Evolutionary conservation across 2,113 vertebrate species (phyloP).

Genomic region (Nansenia antarctica): DNA sequence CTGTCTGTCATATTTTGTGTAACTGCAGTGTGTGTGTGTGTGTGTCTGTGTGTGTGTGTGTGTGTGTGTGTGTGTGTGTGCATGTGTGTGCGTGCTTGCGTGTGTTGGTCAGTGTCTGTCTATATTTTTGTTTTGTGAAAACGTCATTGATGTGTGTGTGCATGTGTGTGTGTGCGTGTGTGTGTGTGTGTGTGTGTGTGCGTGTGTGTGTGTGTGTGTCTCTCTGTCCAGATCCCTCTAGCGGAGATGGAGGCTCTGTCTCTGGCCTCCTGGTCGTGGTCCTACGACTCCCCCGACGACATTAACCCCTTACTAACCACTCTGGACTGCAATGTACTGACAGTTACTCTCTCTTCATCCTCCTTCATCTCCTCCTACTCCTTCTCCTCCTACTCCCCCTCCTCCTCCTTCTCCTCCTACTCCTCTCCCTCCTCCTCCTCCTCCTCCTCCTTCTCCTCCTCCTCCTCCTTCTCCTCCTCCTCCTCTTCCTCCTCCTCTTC

Average conservation of each 20-base stretch:
- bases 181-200: slow-evolving; percentile 20
- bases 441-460: background rate
- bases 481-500: slow-evolving; percentile 37
- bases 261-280: slow-evolving; percentile 98
- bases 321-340: slow-evolving; percentile 97
- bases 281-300: slow-evolving; percentile 96
- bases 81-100: background rate
- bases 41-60: background rate
- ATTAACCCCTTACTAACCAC: slow-evolving; percentile 94
- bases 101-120: background rate
- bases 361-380: slow-evolving; percentile 60
- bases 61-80: background rate
- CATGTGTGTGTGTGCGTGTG: slow-evolving; percentile 22
- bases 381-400: slow-evolving; percentile 18
- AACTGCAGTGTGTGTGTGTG: background rate
- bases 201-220: slow-evolving; percentile 84
- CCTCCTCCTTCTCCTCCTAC: slow-evolving; percentile 1
- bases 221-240: slow-evolving; percentile 97
- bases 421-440: background rate
- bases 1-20: too few species aligned
- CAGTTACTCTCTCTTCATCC: slow-evolving; percentile 63
- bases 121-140: background rate
- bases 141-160: background rate
- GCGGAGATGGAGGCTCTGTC: slow-evolving; percentile 99
- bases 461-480: background rate